Conservation (phyloP, 2,888 invertebrate species). For the Agrotis segetum region DNA sequence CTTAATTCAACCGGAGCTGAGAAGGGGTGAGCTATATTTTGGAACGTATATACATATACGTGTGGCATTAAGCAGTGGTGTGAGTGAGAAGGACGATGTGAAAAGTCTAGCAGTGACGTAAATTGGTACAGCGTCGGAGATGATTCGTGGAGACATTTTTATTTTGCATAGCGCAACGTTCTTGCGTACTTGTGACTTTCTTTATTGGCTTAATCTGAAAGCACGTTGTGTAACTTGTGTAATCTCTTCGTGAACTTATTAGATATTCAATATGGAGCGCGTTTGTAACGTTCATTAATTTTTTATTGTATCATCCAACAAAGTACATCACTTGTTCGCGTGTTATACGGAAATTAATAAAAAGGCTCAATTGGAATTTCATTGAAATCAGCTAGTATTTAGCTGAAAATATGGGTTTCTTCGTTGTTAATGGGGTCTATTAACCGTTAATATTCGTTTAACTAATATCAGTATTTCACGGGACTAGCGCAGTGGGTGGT, state of each 20-base stretch:
- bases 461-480: constrained; percentile 42
- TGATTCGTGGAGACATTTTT: constrained; percentile 62
- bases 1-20: constrained; percentile 63
- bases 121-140: constrained; percentile 53
- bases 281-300: constrained; percentile 51
- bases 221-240: constrained; percentile 41
- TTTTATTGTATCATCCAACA: constrained; percentile 48
- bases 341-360: constrained; percentile 57
- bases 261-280: constrained; percentile 32
- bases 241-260: constrained; percentile 34
- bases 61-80: constrained; percentile 61
- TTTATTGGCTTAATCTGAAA: constrained; percentile 45
- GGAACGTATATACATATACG: constrained; percentile 61
- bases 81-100: constrained; percentile 54
- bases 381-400: constrained; percentile 61
- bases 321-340: constrained; percentile 58
- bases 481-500: constrained; percentile 6
- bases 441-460: constrained; percentile 51
- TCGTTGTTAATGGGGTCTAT: constrained; percentile 39
- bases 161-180: constrained; percentile 55
- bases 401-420: constrained; percentile 54
- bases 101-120: constrained; percentile 54
- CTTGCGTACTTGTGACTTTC: constrained; percentile 31
- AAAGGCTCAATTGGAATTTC: constrained; percentile 58
- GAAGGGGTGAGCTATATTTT: constrained; percentile 65